Evolutionary conservation across 2,888 invertebrate genomes (phyloP).

Genomic region (Himalopsyche anomala): DNA sequence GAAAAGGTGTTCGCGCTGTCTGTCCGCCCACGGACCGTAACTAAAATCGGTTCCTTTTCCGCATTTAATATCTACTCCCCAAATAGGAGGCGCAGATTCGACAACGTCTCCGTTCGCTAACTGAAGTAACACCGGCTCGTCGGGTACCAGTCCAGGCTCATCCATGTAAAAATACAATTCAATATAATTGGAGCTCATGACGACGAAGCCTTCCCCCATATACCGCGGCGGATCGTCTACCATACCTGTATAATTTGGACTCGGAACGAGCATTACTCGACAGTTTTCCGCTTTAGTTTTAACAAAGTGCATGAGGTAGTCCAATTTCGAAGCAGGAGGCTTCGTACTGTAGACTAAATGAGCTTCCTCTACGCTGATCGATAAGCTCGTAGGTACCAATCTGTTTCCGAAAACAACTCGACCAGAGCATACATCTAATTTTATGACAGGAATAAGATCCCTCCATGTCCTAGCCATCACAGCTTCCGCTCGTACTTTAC

Average conservation of each 20-base stretch:
- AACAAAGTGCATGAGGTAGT: conserved; percentile 96
- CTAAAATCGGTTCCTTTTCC: conserved; percentile 97
- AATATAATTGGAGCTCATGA: conserved; percentile 96
- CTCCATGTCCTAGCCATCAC: conserved; percentile 94
- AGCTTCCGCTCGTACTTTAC: conserved; percentile 83
- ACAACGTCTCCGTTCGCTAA: conserved; percentile 95
- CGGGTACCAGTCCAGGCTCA: conserved; percentile 94
- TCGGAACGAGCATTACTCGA: conserved; percentile 96
- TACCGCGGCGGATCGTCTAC: conserved; percentile 95
- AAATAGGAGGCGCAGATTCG: conserved; percentile 94
- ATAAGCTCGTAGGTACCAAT: conserved; percentile 93
- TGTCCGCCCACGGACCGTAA: conserved; percentile 99
- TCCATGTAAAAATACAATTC: conserved; percentile 98
- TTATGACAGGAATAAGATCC: conserved; percentile 96
- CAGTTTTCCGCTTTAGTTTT: conserved; percentile 97
- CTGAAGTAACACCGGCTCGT: conserved; percentile 92
- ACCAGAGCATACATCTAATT: conserved; percentile 94
- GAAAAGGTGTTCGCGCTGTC: conserved; percentile 95
- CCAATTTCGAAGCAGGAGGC: conserved; percentile 94
- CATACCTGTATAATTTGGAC: conserved; percentile 94
- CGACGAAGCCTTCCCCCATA: conserved; percentile 99
- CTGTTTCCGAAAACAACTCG: conserved; percentile 97
- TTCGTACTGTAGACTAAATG: conserved; percentile 97
- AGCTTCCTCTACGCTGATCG: conserved; percentile 94
- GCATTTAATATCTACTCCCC: conserved; percentile 97